Evolutionary conservation across 2,113 vertebrate species (phyloP).

Genomic region (Prinia subflava): DNA sequence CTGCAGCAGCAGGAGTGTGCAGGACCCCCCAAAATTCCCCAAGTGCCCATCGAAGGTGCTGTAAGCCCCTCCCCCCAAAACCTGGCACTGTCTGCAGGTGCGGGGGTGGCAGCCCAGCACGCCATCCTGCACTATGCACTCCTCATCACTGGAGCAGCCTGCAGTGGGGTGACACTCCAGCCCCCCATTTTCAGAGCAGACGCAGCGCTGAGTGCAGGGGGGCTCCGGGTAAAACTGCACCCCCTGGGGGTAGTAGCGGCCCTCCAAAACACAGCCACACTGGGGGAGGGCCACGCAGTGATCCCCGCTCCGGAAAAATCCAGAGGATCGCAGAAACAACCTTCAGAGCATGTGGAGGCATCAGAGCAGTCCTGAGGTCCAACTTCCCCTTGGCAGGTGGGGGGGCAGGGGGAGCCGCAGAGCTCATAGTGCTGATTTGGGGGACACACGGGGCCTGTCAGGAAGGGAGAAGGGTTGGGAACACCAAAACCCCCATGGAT

Average conservation of each 20-base stretch:
- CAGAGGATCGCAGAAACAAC: conserved; percentile 77
- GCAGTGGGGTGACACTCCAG: conserved; percentile 18
- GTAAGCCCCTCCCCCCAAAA: conserved; percentile 35
- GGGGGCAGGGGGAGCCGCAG: conserved; percentile 62
- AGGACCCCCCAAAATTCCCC: conserved; percentile 42
- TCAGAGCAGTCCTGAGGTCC: conserved; percentile 58
- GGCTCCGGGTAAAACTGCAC: conserved; percentile 54
- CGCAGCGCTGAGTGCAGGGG: not conserved
- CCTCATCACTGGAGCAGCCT: not conserved
- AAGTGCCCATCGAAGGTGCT: conserved; percentile 40
- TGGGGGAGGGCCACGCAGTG: conserved; percentile 69
- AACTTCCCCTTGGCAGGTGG: conserved; percentile 42
- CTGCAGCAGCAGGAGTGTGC: conserved; percentile 34
- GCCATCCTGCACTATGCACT: conserved; percentile 3
- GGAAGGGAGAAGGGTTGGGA: not conserved
- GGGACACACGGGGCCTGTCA: conserved; percentile 73
- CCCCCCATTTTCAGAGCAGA: not conserved
- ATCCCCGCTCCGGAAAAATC: conserved; percentile 69
- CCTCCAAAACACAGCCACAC: conserved; percentile 78
- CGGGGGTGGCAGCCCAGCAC: conserved; percentile 24
- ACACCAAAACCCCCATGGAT: not conserved
- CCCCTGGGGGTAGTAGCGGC: conserved; percentile 69
- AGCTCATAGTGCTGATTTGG: conserved; percentile 76
- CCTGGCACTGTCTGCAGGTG: conserved; percentile 51
- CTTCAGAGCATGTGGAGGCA: conserved; percentile 48